Evolutionary conservation across 2,888 invertebrate species (phyloP), one percentile per base, ranked within the genome.

Genomic region (Chymomyza amoena): DNA sequence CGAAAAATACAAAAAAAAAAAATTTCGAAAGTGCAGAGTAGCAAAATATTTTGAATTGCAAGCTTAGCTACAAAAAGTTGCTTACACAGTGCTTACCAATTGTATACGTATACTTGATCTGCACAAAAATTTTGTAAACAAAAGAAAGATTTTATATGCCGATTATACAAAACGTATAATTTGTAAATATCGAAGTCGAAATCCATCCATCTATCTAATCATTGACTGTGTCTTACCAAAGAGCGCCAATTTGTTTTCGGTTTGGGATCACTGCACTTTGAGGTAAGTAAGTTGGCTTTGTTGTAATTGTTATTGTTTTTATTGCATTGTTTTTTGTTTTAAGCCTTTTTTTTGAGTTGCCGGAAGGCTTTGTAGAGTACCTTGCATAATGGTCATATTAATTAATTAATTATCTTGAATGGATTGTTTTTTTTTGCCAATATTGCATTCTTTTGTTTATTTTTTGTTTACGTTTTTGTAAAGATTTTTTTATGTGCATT

Each of bases 1-100:
- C 32, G 16, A 66, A 63, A 32, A 32, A 32, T 2, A 4, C 32
- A 32, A 32, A 32, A 32, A 32, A 32, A 32, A 32, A 32, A 50
- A 6, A 72, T 83, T 80, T 74, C 79, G 80, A 82, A 87, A 82
- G 82, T 77, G 81, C 57, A 64, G 66, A 70, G 54, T 57, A 45
- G 13, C 39, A 7, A 45, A 45, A 45, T 1, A 13, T 45, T 45
- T 13, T 45, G 61, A 51, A 69, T 69, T 69, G 61, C 65, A 71
- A 62, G 39, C 13, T 45, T 45, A 7, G 39, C 39, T 13, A 45
- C 13, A 45, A 45, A 39, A 28, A 32, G 6, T 45, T 45, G 39
- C 39, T 45, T 45, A 45, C 13, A 45, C 39, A 45, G 13, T 45
- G 13, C 4, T 45, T 32, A 68, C 59, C 56, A 70, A 52, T 72